A percentile compares a stretch with the other conserved stretches of the same genome.
phyloP scores from a whole-genome alignment of 2,113 vertebrate species.

The Mastomys natalensis region DNA sequence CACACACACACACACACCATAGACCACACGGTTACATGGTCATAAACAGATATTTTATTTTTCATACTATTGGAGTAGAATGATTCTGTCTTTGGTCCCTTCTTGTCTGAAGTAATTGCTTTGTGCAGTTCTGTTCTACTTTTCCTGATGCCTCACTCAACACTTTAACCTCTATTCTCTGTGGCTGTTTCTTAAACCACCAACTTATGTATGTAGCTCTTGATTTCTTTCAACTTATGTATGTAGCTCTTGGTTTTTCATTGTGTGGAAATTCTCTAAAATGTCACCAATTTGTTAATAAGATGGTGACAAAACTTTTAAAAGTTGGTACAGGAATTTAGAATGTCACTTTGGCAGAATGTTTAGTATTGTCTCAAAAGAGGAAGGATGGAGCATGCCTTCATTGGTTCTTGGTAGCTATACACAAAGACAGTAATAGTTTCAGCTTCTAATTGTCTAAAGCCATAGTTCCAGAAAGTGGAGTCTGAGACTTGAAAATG shows the following conservation, averaged over 20 bases:
- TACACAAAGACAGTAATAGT: neutral
- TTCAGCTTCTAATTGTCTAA: neutral
- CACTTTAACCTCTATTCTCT: neutral
- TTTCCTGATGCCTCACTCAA: neutral
- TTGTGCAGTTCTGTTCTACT: neutral
- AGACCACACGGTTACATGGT: no score
- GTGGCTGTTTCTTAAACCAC: neutral
- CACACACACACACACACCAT: no score
- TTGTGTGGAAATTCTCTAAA: neutral
- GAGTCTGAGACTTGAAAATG: neutral
- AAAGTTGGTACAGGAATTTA: neutral
- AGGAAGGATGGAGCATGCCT: accelerated
- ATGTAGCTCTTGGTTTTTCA: neutral
- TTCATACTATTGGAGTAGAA: neutral
- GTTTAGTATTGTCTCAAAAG: neutral
- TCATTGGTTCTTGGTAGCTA: neutral
- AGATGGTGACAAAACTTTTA: neutral
- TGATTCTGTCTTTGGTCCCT: neutral
- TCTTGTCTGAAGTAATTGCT: neutral
- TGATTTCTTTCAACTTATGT: neutral
- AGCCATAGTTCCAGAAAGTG: neutral
- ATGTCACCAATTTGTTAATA: neutral
- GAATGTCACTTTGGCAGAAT: neutral
- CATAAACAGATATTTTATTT: neutral
- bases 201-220: neutral